A percentile compares a stretch with the other conserved stretches of the same genome.
phyloP scores from a whole-genome alignment of 2,113 vertebrate genomes.

The Mellivora capensis region DNA sequence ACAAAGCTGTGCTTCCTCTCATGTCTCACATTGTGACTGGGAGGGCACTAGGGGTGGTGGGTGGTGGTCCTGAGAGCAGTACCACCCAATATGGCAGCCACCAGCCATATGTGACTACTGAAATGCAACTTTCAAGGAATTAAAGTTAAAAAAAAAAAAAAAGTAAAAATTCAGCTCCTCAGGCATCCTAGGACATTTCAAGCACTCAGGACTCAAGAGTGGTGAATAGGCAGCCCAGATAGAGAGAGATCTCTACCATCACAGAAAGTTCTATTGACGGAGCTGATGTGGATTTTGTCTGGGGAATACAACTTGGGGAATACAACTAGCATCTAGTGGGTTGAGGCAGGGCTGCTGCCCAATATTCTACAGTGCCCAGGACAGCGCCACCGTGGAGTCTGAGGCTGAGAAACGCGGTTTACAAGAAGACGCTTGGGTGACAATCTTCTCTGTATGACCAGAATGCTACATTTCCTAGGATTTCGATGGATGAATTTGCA shows the following conservation, averaged over 20 bases:
- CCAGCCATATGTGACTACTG: not conserved
- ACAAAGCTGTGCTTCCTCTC: not conserved
- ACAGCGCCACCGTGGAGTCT: not conserved
- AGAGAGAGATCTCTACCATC: not conserved
- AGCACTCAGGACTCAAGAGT: not conserved
- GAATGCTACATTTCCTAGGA: not conserved
- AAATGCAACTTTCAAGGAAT: not conserved
- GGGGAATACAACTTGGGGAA: not conserved
- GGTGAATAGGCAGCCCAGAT: too few relatives aligned
- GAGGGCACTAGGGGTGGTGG: not conserved
- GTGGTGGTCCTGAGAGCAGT: not conserved
- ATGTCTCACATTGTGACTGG: accelerated
- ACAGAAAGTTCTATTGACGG: not conserved
- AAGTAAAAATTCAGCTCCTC: not conserved
- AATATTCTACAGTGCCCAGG: accelerated
- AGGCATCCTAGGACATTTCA: not conserved
- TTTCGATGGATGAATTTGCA: not conserved
- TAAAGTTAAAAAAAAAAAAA: not conserved
- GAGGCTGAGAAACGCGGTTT: not conserved
- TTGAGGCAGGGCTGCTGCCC: not conserved
- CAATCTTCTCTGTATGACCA: not conserved
- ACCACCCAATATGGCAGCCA: not conserved
- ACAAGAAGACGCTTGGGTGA: not conserved
- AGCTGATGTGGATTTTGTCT: not conserved
- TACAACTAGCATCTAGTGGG: not conserved